A percentile compares a stretch with the other conserved stretches of the same genome.
Conservation (phyloP, 2,888 invertebrate species). For the Eupithecia exiguata region DNA sequence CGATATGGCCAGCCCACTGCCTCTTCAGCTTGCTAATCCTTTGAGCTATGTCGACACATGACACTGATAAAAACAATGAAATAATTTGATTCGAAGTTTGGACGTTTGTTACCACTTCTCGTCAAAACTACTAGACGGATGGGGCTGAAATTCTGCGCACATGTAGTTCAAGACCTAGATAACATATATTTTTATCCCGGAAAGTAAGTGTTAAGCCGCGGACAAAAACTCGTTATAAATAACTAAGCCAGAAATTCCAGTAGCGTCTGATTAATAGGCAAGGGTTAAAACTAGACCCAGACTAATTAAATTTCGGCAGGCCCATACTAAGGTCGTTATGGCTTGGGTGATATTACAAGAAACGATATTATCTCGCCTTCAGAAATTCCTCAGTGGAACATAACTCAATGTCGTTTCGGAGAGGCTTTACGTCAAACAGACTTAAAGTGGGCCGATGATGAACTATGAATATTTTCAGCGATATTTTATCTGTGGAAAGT, state of each 20-base stretch:
- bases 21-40: no score
- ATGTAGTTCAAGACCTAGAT: no score
- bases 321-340: background rate
- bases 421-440: background rate
- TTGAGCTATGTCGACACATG: no score
- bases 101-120: no score
- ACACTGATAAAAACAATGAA: no score
- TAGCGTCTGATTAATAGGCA: background rate
- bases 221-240: background rate
- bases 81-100: no score
- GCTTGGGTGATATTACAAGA: slow-evolving; percentile 6
- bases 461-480: background rate
- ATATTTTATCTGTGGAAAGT: background rate
- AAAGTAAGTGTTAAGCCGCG: background rate
- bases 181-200: no score
- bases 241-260: background rate
- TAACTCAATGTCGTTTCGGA: background rate
- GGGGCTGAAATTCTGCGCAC: no score
- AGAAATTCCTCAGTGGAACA: background rate
- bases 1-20: no score
- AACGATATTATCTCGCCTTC: background rate
- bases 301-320: slow-evolving; percentile 8
- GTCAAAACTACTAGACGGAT: no score
- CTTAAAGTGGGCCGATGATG: background rate
- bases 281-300: slow-evolving; percentile 3